Base-by-base conservation (phyloP, 2,888 invertebrate species). In the Cosmia trapezina region DNA sequence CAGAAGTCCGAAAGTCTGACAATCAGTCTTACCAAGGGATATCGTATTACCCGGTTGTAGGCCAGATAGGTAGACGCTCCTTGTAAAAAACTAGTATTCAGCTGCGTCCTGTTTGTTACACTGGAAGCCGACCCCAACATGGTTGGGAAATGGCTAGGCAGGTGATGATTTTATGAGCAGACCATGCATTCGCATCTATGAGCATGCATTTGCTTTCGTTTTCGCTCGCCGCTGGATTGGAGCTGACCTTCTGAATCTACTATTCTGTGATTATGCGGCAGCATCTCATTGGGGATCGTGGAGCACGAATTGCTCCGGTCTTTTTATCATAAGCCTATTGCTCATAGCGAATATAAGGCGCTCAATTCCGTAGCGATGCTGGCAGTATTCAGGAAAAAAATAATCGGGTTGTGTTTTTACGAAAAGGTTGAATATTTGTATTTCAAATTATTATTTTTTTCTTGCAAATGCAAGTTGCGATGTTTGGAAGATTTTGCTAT, bases 311-410 rank as follows among this genome's bases (percentile, higher is more conserved):
- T 71, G 69, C 65, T 68, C 60, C 49, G 12, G 62, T 76, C 57
- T 22, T 73, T 73, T 73, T 66, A 62, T 70, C 72, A 83, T 73
- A 80, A 79, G 82, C 70, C 83, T 83, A 80, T 82, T 83, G 81
- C 83, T 83, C 61, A 51, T 64, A 71, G 66, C 62, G 53, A 62
- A 62, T 56, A 47, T 69, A 72, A 76, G 60, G 49, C 63, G 63
- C 64, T 68, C 70, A 47, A 69, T 71, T 66, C 56, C 49, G 45
- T n/a, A 57, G 22, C 49, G 45, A 17, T 37, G 57, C 60, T 47
- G 62, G n/a, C 19, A 57, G 19, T 69, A 73, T 64, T 67, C 75
- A 37, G n/a, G 11, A n/a, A 65, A 65, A 47, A 77, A 57, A 63
- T 70, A 41, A 65, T 56, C 45, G 17, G 54, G 43, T 73, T 51